Evolutionary conservation across 2,888 invertebrate genomes (phyloP).

Genomic region (Nephrotoma flavescens): DNA sequence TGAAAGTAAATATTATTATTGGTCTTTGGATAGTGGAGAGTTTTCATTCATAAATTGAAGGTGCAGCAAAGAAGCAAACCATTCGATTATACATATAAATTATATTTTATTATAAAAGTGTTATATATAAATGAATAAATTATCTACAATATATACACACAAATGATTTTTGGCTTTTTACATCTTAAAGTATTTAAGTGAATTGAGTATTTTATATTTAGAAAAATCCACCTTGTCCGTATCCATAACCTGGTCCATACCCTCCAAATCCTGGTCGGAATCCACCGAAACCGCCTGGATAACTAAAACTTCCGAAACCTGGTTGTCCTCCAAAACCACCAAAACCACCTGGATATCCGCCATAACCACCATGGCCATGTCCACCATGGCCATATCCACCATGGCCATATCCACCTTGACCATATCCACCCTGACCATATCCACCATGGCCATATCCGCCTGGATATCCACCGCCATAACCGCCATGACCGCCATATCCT

Average conservation of each 20-base stretch:
- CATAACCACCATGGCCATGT: constrained; percentile 1
- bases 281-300: background rate
- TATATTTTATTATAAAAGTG: background rate
- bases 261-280: constrained; percentile 3
- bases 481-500: background rate
- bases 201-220: background rate
- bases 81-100: background rate
- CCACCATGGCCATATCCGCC: constrained; percentile 7
- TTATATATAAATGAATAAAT: background rate
- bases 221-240: background rate
- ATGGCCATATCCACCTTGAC: constrained; percentile 7
- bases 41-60: background rate
- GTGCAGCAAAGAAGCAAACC: background rate
- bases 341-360: background rate
- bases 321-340: background rate
- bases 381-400: constrained; percentile 3
- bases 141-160: background rate
- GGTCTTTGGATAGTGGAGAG: background rate
- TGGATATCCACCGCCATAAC: background rate
- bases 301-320: background rate
- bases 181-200: background rate
- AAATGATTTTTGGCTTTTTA: background rate
- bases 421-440: constrained; percentile 3
- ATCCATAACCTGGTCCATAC: background rate
- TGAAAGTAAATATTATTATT: background rate